Percentiles rank a stretch among this genome's conserved stretches.
Conservation (phyloP, 2,113 vertebrate species). For the Dicrurus megarhynchus region DNA sequence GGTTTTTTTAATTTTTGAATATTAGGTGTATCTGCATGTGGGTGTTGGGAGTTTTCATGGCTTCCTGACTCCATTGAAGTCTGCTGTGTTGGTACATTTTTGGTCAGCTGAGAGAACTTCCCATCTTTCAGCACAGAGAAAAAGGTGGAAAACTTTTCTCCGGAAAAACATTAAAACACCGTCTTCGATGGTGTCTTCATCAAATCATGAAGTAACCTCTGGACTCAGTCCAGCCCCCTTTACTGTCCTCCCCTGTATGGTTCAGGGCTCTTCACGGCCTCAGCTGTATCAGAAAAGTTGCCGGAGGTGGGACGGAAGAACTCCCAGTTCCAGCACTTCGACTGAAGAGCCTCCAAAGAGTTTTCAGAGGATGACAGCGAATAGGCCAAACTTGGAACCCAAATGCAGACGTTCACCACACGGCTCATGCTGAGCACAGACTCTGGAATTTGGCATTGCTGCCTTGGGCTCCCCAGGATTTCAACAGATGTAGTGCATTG, state of each 20-base stretch:
- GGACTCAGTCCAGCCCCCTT: neutral
- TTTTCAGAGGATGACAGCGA: slow-evolving; percentile 6
- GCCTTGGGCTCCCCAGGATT: slow-evolving; percentile 57
- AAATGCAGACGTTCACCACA: slow-evolving; percentile 9
- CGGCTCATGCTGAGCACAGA: slow-evolving; percentile 27
- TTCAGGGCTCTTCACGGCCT: neutral
- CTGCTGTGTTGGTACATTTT: neutral
- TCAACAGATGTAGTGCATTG: slow-evolving; percentile 62
- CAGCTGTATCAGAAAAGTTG: neutral
- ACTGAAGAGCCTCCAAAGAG: slow-evolving; percentile 16
- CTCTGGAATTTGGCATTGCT: slow-evolving; percentile 55
- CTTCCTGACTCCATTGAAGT: neutral
- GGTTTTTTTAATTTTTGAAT: neutral
- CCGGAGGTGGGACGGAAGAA: neutral
- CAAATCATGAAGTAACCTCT: neutral
- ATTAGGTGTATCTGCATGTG: neutral
- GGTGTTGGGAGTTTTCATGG: neutral
- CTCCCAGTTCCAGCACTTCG: neutral
- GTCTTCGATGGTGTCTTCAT: neutral
- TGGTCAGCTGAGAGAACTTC: neutral
- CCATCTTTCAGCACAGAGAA: neutral
- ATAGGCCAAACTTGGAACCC: slow-evolving; percentile 34
- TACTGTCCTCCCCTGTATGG: neutral
- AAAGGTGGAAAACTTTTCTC: neutral
- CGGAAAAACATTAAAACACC: neutral